Evolutionary conservation across 1,140 invertebrate genomes (phyloP), one percentile per base, ranked within the genome.

Genomic region (Trissolcus basalis): DNA sequence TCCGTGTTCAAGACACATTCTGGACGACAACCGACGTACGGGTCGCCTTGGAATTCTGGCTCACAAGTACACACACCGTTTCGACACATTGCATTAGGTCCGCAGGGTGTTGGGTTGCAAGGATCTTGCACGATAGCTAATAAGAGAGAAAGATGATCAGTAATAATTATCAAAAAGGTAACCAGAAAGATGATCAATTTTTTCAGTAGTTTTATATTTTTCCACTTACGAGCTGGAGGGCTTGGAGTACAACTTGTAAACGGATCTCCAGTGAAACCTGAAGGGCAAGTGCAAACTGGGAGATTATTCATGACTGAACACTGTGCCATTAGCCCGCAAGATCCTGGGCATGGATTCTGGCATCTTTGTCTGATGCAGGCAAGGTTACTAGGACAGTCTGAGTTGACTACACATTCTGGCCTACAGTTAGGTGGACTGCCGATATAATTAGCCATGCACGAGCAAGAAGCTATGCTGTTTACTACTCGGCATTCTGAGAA

Each of bases 1-100:
- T 94, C 92, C 0, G 89, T 86, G 78, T 92, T 91, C 77, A 91
- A 90, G 10, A 92, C 87, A 85, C 94, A 96, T 84, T 95, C 93
- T 16, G 94, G 94, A 84, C 91, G 90, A 83, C 94, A 95, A 73
- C 92, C 87, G 90, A 74, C 90, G 89, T 85, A 90, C 0, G 95
- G 94, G 81, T 93, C 90, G 8, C 95, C 95, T 61, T 92, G 87
- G 75, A 92, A 95, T 67, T 92, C 91, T 1, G 90, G 88, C 43
- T 93, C 84, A 84, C 95, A 96, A 32, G 91, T 91, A 82, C 91
- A 92, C 13, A 86, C 82, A 59, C 82, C 84, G 74, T 89, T 86
- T 58, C 86, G 61, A 81, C 92, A 91, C 65, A 89, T 45, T 51
- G 91, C 82, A 82, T 92, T 89, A 16, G 89, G 32, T 61, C 92